phyloP scores from a whole-genome alignment of 2,888 invertebrate species.

The Eristalis arbustorum region DNA sequence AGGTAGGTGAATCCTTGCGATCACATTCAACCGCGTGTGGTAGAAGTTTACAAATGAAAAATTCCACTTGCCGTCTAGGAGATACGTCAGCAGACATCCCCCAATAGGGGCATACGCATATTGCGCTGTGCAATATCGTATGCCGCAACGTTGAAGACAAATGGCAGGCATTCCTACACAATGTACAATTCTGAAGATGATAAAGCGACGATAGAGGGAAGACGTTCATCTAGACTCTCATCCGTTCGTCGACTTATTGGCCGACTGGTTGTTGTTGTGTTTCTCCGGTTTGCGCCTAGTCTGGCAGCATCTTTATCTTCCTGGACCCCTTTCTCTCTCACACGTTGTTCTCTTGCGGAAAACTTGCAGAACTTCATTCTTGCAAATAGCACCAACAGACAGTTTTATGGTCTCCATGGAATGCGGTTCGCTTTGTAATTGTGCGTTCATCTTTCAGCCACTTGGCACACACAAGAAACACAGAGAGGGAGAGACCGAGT shows the following conservation, averaged over 20 bases:
- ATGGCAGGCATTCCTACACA: constrained; percentile 60
- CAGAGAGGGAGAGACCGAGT: not conserved
- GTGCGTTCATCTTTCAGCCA: constrained; percentile 40
- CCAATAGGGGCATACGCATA: constrained; percentile 16
- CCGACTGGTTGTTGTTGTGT: constrained; percentile 59
- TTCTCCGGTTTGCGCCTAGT: not conserved
- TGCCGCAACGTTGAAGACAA: constrained; percentile 38
- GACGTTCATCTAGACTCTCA: constrained; percentile 15
- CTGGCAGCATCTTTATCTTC: not conserved
- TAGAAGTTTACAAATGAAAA: not conserved
- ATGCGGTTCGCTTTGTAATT: constrained; percentile 67
- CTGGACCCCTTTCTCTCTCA: constrained; percentile 26
- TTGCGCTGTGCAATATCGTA: constrained; percentile 5
- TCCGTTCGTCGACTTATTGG: constrained; percentile 67
- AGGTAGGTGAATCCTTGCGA: not conserved
- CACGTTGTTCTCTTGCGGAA: not conserved
- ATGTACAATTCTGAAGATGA: constrained; percentile 10
- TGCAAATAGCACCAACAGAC: constrained; percentile 60
- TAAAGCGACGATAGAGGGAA: not conserved
- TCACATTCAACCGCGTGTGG: constrained; percentile 47
- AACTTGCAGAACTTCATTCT: constrained; percentile 63
- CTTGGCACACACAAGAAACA: constrained; percentile 41
- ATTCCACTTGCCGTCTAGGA: constrained; percentile 10
- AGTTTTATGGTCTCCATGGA: constrained; percentile 69
- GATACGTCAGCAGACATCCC: constrained; percentile 34